phyloP scores from a whole-genome alignment of 2,797 vertebrate species.

The Gobio occitaniae region DNA sequence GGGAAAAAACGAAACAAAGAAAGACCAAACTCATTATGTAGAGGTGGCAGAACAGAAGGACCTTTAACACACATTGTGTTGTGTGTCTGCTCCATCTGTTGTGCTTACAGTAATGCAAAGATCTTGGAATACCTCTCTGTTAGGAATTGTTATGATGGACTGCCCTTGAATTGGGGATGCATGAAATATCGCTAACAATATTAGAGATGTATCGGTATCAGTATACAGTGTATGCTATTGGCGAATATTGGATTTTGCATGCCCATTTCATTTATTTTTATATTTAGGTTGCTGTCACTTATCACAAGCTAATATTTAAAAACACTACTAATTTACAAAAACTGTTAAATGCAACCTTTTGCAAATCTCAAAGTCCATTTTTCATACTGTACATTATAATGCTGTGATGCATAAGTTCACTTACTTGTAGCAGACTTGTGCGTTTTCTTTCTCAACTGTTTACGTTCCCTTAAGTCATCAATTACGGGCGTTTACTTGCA shows the following conservation, averaged over 20 bases:
- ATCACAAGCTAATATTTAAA: not conserved
- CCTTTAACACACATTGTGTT: conserved; percentile 31
- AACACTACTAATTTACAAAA: not conserved
- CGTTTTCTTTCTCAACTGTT: no score
- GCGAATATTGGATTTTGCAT: not conserved
- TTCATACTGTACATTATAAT: not conserved
- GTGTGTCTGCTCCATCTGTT: conserved; percentile 9
- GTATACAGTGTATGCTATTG: not conserved
- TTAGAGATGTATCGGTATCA: not conserved
- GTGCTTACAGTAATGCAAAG: not conserved
- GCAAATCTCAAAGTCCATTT: not conserved
- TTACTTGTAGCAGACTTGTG: not conserved
- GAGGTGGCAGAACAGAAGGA: conserved; percentile 40
- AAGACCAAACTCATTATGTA: conserved; percentile 52
- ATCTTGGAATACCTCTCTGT: not conserved
- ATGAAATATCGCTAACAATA: not conserved
- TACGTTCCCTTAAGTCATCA: no score
- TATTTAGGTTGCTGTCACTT: not conserved
- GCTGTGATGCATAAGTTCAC: not conserved
- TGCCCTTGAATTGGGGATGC: not conserved
- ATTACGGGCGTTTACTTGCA: no score
- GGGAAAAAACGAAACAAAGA: conserved; percentile 21
- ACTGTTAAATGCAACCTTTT: not conserved
- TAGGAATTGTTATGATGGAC: not conserved
- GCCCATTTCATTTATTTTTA: not conserved